phyloP scores from a whole-genome alignment of 2,113 vertebrate genomes.

The Fukomys damarensis region DNA sequence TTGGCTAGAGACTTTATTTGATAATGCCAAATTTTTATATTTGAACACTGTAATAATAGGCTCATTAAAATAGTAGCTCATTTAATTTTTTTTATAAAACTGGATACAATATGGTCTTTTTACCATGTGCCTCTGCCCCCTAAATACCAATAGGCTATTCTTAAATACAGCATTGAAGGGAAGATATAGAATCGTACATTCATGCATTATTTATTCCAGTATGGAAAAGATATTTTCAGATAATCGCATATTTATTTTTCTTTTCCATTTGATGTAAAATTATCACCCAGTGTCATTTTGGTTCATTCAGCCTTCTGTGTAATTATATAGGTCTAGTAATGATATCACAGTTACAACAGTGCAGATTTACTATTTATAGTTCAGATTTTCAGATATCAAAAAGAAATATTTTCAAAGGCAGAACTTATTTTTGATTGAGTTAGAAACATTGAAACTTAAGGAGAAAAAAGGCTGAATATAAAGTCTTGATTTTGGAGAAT shows the following conservation, averaged over 20 bases:
- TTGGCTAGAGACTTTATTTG: slow-evolving; percentile 32
- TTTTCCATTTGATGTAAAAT: slow-evolving; percentile 42
- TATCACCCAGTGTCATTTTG: background rate
- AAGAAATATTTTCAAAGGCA: slow-evolving; percentile 40
- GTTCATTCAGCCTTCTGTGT: background rate
- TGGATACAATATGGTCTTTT: slow-evolving; percentile 26
- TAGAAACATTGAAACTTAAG: background rate
- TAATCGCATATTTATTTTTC: background rate
- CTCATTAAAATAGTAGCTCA: slow-evolving; percentile 20
- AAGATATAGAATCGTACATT: slow-evolving; percentile 5
- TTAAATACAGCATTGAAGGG: background rate
- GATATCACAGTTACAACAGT: background rate
- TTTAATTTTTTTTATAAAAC: slow-evolving; percentile 42
- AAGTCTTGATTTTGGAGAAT: background rate
- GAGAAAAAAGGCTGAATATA: background rate
- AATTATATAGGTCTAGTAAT: background rate
- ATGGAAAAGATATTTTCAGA: slow-evolving; percentile 20
- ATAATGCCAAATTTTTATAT: slow-evolving; percentile 31
- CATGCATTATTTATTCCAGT: slow-evolving; percentile 42
- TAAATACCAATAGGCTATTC: background rate
- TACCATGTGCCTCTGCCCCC: background rate
- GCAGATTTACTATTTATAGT: background rate
- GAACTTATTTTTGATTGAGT: background rate
- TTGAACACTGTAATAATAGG: slow-evolving; percentile 4
- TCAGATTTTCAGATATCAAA: slow-evolving; percentile 3